Evolutionary conservation across 2,113 vertebrate species (phyloP).

Genomic region (Stictonetta naevosa): DNA sequence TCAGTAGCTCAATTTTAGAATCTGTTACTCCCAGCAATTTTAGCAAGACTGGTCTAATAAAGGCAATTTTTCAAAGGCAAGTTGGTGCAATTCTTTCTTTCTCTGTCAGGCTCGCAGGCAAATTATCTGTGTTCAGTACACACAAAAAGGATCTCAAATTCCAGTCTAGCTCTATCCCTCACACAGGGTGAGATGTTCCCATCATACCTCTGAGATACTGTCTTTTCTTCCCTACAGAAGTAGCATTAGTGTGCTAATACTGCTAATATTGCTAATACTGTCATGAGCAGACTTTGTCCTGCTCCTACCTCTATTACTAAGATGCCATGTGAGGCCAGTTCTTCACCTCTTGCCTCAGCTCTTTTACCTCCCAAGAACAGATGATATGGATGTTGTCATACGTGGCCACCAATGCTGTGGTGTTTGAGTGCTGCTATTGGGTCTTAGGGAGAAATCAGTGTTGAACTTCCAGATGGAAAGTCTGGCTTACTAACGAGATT

Average conservation of each 20-base stretch:
- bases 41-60: slow-evolving; percentile 7
- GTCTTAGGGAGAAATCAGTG: background rate
- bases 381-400: background rate
- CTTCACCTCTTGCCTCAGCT: background rate
- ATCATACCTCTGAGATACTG: background rate
- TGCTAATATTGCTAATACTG: background rate
- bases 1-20: slow-evolving; percentile 45
- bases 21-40: slow-evolving; percentile 39
- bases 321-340: background rate
- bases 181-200: background rate
- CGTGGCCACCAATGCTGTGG: background rate
- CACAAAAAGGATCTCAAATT: background rate
- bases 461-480: background rate
- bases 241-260: background rate
- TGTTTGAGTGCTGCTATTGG: background rate
- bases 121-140: background rate
- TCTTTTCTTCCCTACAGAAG: background rate
- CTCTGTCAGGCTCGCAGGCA: background rate
- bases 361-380: background rate
- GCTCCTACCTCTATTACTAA: background rate
- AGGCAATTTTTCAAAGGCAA: slow-evolving; percentile 28
- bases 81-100: slow-evolving; percentile 20
- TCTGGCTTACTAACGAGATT: background rate
- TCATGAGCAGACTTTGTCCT: background rate
- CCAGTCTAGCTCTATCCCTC: background rate